Evolutionary conservation across 2,888 invertebrate species (phyloP).

Genomic region (Caenorhabditis parvicauda): DNA sequence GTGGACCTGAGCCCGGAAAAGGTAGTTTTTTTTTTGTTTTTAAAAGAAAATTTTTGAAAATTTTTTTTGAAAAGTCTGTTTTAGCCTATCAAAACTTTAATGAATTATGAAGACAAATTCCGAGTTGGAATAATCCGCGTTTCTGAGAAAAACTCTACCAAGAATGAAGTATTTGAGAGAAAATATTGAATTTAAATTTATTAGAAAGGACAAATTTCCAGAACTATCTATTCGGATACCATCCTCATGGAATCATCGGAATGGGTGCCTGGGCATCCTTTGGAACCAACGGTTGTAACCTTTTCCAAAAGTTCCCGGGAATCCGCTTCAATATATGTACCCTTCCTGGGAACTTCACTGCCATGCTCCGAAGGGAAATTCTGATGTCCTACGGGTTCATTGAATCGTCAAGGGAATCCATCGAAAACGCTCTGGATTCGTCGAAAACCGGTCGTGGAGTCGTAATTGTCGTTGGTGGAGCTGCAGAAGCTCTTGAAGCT

Average conservation of each 20-base stretch:
- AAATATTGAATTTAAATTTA: background rate
- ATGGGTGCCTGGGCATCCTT: conserved; percentile 79
- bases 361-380: conserved; percentile 34
- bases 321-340: conserved; percentile 31
- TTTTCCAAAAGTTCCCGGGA: conserved; percentile 53
- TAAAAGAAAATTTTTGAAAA: background rate
- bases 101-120: no score
- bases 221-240: conserved; percentile 70
- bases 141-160: no score
- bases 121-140: no score
- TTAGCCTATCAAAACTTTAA: no score
- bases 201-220: conserved; percentile 1
- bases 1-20: conserved; percentile 69
- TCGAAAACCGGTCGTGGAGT: conserved; percentile 22
- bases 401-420: conserved; percentile 30
- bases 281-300: conserved; percentile 70
- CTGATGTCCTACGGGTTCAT: conserved; percentile 64
- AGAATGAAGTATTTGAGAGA: no score
- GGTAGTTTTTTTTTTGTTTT: conserved; percentile 2
- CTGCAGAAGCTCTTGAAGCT: conserved; percentile 32
- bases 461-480: conserved; percentile 38
- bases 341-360: conserved; percentile 29
- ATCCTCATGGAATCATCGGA: conserved; percentile 86
- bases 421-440: conserved; percentile 29
- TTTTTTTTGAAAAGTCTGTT: no score